phyloP scores from a whole-genome alignment of 2,888 invertebrate species.

The Leptura quadrifasciata region DNA sequence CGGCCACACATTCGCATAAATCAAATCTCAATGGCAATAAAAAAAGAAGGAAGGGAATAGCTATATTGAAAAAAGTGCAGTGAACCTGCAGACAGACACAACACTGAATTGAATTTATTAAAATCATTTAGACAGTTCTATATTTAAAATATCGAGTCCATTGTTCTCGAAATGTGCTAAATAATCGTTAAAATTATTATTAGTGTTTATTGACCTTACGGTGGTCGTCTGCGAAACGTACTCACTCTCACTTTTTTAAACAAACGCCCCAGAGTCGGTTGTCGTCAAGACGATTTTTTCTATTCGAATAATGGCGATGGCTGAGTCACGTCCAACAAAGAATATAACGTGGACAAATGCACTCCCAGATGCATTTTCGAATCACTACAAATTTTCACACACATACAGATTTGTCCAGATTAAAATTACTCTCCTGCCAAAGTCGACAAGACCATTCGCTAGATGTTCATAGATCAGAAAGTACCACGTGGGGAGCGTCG shows the following conservation, averaged over 20 bases:
- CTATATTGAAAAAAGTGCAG: conserved; percentile 10
- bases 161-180: conserved; percentile 45
- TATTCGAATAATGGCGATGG: too few relatives aligned
- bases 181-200: conserved; percentile 42
- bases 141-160: conserved; percentile 43
- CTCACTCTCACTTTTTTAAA: not conserved
- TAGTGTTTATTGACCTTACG: conserved; percentile 39
- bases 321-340: too few relatives aligned
- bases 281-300: not conserved
- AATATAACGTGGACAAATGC: too few relatives aligned
- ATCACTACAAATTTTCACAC: too few relatives aligned
- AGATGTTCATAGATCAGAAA: too few relatives aligned
- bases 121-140: conserved; percentile 32
- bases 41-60: not conserved
- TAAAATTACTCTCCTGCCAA: too few relatives aligned
- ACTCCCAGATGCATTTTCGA: too few relatives aligned
- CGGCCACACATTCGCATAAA: not conserved
- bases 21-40: not conserved
- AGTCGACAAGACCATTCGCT: too few relatives aligned
- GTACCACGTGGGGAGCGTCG: too few relatives aligned
- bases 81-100: conserved; percentile 21
- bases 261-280: not conserved
- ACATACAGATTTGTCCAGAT: too few relatives aligned
- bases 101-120: conserved; percentile 26
- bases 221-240: conserved; percentile 1